Percentiles rank a stretch among this genome's conserved stretches.
Conservation (phyloP, 2,888 invertebrate species). For the Catonia carolina region DNA sequence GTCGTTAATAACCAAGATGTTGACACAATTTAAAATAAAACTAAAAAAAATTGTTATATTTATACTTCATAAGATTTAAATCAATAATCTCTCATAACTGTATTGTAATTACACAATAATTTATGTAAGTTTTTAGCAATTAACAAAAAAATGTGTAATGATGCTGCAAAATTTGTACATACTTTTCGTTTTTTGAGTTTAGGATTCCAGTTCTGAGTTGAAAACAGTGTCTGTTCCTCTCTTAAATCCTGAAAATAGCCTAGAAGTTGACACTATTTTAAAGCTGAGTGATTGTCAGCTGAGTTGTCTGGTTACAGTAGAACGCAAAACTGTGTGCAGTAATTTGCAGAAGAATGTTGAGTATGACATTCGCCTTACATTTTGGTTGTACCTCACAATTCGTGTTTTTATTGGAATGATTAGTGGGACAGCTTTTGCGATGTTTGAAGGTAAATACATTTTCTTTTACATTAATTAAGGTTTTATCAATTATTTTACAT, state of each 20-base stretch:
- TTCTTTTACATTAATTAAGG: not conserved
- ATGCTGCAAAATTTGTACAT: too few relatives aligned
- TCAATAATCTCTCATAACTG: too few relatives aligned
- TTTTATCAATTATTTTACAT: not conserved
- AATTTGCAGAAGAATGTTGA: conserved; percentile 54
- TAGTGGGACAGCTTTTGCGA: conserved; percentile 67
- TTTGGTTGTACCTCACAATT: conserved; percentile 64
- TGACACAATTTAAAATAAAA: too few relatives aligned
- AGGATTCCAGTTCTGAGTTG: not conserved
- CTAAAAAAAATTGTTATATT: too few relatives aligned
- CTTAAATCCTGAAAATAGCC: conserved; percentile 31
- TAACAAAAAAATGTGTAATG: too few relatives aligned
- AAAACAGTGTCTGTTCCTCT: conserved; percentile 28
- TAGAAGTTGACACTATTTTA: conserved; percentile 30
- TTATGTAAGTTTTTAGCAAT: too few relatives aligned
- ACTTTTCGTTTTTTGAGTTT: not conserved
- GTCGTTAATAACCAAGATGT: too few relatives aligned
- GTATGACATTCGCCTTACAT: conserved; percentile 58
- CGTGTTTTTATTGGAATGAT: conserved; percentile 56
- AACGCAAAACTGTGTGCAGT: conserved; percentile 52
- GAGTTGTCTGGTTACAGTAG: conserved; percentile 53
- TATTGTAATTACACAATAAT: too few relatives aligned
- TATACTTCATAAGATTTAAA: too few relatives aligned
- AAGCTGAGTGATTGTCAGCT: conserved; percentile 49
- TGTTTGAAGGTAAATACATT: conserved; percentile 55